Percentiles rank a stretch among this genome's conserved stretches.
Evolutionary conservation across 2,797 vertebrate genomes (phyloP).

Genomic region (Delichon dasypus): DNA sequence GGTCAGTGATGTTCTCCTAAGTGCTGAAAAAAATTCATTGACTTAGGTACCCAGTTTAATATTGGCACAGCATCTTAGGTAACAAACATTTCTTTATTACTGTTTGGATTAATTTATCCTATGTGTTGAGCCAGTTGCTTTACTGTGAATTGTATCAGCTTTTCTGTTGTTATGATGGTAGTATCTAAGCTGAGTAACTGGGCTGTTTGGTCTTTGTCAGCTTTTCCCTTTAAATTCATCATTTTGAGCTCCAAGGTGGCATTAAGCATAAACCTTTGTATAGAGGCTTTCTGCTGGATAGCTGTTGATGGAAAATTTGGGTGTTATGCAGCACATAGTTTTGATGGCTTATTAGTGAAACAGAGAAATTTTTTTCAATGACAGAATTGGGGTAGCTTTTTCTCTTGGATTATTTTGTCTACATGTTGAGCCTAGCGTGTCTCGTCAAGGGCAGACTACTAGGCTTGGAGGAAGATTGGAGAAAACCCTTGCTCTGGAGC

Average conservation of each 20-base stretch:
- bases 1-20: neutral
- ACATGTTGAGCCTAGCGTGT: neutral
- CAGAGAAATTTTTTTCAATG: neutral
- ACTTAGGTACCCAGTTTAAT: neutral
- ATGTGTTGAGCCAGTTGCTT: neutral
- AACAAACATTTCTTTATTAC: neutral
- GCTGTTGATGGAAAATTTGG: neutral
- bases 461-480: neutral
- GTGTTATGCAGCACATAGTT: neutral
- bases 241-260: neutral
- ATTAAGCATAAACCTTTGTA: neutral
- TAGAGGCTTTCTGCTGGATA: neutral
- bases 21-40: neutral
- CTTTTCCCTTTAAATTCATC: neutral
- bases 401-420: neutral
- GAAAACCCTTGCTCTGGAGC: neutral
- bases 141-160: neutral
- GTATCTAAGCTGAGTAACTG: neutral
- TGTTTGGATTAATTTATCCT: neutral
- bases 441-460: accelerated
- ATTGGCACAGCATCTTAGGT: neutral
- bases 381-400: neutral
- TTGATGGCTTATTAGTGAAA: neutral
- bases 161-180: neutral
- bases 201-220: neutral